A percentile compares a stretch with the other conserved stretches of the same genome.
phyloP scores from a whole-genome alignment of 2,797 vertebrate species.

The Amazona ochrocephala region DNA sequence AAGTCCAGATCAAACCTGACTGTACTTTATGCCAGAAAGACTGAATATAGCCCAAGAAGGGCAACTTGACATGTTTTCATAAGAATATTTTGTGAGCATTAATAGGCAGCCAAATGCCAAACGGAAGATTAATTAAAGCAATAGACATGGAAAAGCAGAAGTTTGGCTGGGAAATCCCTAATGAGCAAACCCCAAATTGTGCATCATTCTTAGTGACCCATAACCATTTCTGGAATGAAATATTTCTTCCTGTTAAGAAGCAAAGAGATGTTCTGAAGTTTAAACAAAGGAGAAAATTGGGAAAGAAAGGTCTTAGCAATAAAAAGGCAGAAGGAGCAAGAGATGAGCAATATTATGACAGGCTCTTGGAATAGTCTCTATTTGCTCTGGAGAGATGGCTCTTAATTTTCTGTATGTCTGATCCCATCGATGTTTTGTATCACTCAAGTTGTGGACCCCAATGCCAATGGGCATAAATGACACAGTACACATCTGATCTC shows the following conservation, averaged over 20 bases:
- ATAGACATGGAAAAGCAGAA: neutral
- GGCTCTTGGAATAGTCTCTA: neutral
- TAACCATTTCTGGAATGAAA: neutral
- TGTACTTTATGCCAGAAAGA: neutral
- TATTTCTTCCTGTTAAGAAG: neutral
- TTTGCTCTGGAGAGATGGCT: neutral
- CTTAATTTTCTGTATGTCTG: neutral
- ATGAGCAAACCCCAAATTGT: neutral
- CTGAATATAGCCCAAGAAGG: neutral
- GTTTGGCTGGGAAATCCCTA: constrained; percentile 22
- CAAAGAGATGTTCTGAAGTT: neutral
- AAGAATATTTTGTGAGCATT: constrained; percentile 20
- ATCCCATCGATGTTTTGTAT: neutral
- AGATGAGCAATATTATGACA: neutral
- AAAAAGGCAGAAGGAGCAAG: neutral
- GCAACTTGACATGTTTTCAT: neutral
- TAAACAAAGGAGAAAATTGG: neutral
- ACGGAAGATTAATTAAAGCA: constrained; percentile 34
- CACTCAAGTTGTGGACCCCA: neutral
- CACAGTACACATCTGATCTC: neutral
- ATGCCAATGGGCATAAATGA: neutral
- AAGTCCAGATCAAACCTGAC: neutral
- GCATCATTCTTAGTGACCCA: neutral
- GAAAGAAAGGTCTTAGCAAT: neutral
- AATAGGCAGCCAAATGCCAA: constrained; percentile 33